These are phyloP conservation scores for Masticophis lateralis DNA, from an alignment of 2,797 vertebrate species.

Conservation along the genomic window DNA sequence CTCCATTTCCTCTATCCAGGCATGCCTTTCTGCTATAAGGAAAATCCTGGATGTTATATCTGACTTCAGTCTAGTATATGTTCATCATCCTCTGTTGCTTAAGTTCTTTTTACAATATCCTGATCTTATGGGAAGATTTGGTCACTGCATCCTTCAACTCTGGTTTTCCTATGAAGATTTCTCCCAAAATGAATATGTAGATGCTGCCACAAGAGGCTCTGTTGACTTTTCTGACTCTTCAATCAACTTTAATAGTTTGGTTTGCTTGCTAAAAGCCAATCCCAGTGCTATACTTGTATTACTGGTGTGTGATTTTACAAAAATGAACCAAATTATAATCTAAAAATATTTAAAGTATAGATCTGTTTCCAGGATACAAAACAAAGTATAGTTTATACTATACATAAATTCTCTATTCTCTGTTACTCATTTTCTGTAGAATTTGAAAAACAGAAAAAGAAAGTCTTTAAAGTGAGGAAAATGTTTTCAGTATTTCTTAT, in stretches of 20 bases:
- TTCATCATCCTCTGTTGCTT: slow-evolving; percentile 82
- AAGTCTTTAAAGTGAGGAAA: background rate
- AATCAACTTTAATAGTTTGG: slow-evolving; percentile 60
- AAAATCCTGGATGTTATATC: slow-evolving; percentile 73
- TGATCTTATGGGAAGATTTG: slow-evolving; percentile 81
- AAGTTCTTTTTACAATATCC: slow-evolving; percentile 83
- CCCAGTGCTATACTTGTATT: slow-evolving; percentile 79
- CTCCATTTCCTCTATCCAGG: slow-evolving; percentile 64
- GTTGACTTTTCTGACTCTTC: slow-evolving; percentile 13
- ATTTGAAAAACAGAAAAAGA: background rate
- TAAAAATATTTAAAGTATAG: slow-evolving; percentile 21
- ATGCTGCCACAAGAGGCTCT: background rate
- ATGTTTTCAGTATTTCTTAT: background rate
- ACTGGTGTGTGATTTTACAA: slow-evolving; percentile 75
- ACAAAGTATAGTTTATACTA: background rate
- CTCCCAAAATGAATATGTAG: slow-evolving; percentile 51
- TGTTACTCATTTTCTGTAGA: background rate
- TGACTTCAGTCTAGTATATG: slow-evolving; percentile 77
- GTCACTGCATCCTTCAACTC: slow-evolving; percentile 75
- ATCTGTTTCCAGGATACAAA: background rate
- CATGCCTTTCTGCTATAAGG: slow-evolving; percentile 74
- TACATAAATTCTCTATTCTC: background rate
- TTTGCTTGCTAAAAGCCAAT: slow-evolving; percentile 77
- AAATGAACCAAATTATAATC: background rate
- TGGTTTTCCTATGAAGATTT: slow-evolving; percentile 78